phyloP scores from a whole-genome alignment of 2,888 invertebrate species.

The Tortricodes alternella region DNA sequence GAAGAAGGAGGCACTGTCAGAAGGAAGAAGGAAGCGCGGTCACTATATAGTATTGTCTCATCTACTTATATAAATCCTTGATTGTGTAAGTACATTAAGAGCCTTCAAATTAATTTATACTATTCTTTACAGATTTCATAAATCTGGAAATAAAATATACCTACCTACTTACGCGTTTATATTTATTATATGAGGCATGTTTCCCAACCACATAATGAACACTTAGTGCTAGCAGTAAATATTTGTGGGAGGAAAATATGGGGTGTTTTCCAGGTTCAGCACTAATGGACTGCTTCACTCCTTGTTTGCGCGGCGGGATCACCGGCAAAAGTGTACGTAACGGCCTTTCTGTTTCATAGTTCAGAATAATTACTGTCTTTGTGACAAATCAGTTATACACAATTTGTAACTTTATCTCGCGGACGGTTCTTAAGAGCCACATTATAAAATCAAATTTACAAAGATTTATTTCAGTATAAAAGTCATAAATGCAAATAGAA shows the following conservation, averaged over 20 bases:
- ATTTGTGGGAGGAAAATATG: slow-evolving; percentile 34
- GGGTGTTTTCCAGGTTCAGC: slow-evolving; percentile 49
- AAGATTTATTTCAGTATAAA: not conserved
- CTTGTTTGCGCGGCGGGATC: slow-evolving; percentile 54
- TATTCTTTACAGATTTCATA: slow-evolving; percentile 6
- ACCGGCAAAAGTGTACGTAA: slow-evolving; percentile 45
- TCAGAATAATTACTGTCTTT: too few species aligned
- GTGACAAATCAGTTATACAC: too few species aligned
- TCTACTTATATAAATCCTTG: too few species aligned
- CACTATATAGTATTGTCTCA: too few species aligned
- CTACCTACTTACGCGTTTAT: slow-evolving; percentile 14
- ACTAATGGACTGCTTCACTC: slow-evolving; percentile 59
- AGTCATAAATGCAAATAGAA: slow-evolving; percentile 17
- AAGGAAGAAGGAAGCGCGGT: too few species aligned
- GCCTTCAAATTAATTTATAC: not conserved
- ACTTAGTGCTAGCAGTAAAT: slow-evolving; percentile 30
- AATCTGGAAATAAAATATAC: slow-evolving; percentile 9
- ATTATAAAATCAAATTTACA: too few species aligned
- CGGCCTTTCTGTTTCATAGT: slow-evolving; percentile 38
- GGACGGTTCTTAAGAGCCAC: too few species aligned
- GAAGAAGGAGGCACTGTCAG: too few species aligned
- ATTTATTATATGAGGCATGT: slow-evolving; percentile 30
- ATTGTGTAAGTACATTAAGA: not conserved
- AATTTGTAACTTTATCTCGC: too few species aligned
- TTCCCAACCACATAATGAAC: slow-evolving; percentile 25